Conservation (phyloP, 2,113 vertebrate genomes). For the Ophthalmolycus amberensis region DNA sequence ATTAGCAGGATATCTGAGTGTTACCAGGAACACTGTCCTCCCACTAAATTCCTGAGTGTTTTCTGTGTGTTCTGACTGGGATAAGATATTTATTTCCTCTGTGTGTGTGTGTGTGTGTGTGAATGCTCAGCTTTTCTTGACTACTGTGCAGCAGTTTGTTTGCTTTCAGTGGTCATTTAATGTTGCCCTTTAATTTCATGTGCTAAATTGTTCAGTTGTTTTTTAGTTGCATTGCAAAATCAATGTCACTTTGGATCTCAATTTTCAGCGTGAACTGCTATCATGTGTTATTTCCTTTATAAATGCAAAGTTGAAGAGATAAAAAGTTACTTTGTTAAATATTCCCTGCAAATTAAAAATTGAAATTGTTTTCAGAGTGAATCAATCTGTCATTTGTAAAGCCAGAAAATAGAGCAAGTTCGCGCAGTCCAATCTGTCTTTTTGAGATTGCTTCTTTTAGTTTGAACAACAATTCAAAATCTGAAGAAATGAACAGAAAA, state of each 20-base stretch:
- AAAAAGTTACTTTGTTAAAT: background rate
- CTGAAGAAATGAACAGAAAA: background rate
- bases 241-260: background rate
- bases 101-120: conserved; percentile 7
- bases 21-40: conserved; percentile 61
- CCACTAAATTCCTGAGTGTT: conserved; percentile 49
- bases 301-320: background rate
- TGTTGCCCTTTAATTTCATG: background rate
- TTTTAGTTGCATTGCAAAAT: background rate
- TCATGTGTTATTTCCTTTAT: background rate
- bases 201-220: background rate
- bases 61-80: conserved; percentile 16
- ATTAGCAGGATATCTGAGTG: conserved; percentile 14
- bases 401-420: background rate
- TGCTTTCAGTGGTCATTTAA: background rate
- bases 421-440: background rate
- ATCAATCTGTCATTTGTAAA: background rate
- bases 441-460: background rate
- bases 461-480: background rate
- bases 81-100: conserved; percentile 21
- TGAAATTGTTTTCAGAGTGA: background rate
- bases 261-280: background rate
- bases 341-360: background rate
- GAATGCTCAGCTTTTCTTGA: background rate
- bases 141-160: background rate